Evolutionary conservation across 2,113 vertebrate species (phyloP).

Genomic region (Xerus inauris): DNA sequence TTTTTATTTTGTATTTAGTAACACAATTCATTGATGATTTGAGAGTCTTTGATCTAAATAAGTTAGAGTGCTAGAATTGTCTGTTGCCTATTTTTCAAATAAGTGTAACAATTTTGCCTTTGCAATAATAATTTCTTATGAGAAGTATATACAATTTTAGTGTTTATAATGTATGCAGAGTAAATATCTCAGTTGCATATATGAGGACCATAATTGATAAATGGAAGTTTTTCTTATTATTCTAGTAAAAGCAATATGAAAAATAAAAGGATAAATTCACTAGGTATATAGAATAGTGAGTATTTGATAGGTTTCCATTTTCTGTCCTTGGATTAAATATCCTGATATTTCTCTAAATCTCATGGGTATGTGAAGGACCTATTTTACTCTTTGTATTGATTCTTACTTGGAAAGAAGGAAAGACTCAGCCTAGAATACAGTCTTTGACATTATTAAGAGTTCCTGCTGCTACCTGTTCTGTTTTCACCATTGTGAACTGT

Average conservation of each 20-base stretch:
- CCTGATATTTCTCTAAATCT: background rate
- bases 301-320: background rate
- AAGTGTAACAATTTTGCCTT: conserved; percentile 4
- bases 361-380: background rate
- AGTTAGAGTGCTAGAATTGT: background rate
- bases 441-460: background rate
- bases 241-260: background rate
- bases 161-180: background rate
- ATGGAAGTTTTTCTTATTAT: background rate
- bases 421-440: background rate
- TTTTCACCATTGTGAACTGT: background rate
- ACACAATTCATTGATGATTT: background rate
- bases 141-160: background rate
- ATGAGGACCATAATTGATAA: background rate
- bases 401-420: background rate
- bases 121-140: background rate
- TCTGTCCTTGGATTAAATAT: background rate
- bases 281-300: background rate
- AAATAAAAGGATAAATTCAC: background rate
- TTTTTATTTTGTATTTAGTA: background rate
- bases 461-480: background rate
- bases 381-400: background rate
- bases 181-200: background rate
- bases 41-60: background rate
- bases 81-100: conserved; percentile 5